Conservation (phyloP, 2,113 vertebrate genomes). For the Prionailurus viverrinus region DNA sequence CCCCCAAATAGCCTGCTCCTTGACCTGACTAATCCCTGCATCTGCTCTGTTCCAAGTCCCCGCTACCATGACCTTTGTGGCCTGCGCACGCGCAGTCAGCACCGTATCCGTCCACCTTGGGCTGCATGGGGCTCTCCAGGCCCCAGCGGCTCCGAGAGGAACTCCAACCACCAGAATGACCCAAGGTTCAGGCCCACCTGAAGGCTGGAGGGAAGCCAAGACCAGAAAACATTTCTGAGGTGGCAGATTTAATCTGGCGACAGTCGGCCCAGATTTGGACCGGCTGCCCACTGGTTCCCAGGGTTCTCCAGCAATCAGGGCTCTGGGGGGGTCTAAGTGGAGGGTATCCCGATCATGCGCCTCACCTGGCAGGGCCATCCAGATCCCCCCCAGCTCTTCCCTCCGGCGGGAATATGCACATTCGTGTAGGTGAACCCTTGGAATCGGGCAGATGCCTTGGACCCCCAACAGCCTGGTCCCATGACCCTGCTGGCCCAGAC, state of each 20-base stretch:
- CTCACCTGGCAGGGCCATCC: background rate
- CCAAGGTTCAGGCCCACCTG: background rate
- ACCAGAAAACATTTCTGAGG: background rate
- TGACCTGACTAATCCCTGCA: background rate
- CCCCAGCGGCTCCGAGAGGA: background rate
- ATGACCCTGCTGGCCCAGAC: background rate
- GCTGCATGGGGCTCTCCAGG: background rate
- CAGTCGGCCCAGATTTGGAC: background rate
- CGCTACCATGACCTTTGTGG: background rate
- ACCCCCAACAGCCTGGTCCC: background rate
- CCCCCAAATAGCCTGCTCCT: background rate
- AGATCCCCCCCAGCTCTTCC: background rate
- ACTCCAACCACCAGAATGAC: background rate
- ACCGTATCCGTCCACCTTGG: background rate
- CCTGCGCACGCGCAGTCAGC: background rate
- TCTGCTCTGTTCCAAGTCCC: background rate
- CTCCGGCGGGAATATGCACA: background rate
- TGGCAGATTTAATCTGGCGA: background rate
- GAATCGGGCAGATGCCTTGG: background rate
- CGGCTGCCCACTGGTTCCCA: background rate
- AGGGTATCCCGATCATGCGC: background rate
- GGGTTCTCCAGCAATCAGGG: background rate
- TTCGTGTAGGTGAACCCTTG: background rate
- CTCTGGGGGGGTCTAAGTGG: background rate
- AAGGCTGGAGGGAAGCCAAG: background rate